These are phyloP conservation scores for Aphelocoma californica DNA, from an alignment of 2,797 vertebrate species.

Conservation along the genomic window DNA sequence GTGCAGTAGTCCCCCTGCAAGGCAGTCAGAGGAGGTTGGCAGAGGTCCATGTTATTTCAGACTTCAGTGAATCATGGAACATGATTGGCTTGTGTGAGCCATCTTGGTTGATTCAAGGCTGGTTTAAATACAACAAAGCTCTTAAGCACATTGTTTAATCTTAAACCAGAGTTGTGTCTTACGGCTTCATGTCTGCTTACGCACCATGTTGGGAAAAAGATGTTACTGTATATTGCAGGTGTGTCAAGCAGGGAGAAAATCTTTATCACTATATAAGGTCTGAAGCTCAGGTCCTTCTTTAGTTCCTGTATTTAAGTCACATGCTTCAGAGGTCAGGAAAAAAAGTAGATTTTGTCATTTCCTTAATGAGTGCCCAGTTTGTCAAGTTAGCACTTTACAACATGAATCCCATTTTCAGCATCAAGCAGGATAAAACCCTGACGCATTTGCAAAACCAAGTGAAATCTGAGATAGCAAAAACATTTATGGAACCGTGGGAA, in stretches of 20 bases:
- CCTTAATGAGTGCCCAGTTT: neutral
- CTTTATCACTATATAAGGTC: neutral
- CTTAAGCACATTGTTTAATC: neutral
- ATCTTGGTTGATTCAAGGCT: neutral
- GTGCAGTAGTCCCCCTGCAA: neutral
- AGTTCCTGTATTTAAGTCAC: neutral
- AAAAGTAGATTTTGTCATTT: neutral
- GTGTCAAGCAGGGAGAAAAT: neutral
- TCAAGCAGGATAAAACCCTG: neutral
- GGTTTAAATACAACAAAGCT: neutral
- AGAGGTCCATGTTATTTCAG: neutral
- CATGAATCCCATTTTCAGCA: neutral
- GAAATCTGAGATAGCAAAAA: neutral
- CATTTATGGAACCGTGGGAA: neutral
- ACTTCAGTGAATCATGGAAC: neutral
- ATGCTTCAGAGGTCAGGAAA: neutral
- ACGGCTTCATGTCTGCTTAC: rapidly evolving
- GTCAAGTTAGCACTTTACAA: neutral
- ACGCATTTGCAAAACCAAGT: neutral
- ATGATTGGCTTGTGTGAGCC: neutral
- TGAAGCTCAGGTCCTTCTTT: neutral
- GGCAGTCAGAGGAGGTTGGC: neutral
- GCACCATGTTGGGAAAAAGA: neutral
- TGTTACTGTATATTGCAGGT: neutral
- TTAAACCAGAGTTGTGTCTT: neutral